phyloP scores from a whole-genome alignment of 2,797 vertebrate genomes.

The Channallabes apus region DNA sequence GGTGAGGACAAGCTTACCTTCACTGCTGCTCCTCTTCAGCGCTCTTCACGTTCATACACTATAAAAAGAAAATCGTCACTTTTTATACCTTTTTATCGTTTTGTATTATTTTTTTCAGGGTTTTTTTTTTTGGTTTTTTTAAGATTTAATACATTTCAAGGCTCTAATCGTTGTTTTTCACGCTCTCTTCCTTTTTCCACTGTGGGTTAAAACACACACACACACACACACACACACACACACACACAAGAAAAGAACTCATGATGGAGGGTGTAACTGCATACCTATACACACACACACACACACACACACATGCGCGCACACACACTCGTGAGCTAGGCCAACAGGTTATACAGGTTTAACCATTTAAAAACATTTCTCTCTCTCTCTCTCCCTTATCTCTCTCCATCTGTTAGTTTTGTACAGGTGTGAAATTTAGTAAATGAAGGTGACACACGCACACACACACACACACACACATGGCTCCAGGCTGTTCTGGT shows the following conservation, averaged over 20 bases:
- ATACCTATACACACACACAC: conserved; percentile 35
- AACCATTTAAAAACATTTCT: conserved; percentile 13
- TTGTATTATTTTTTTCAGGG: background rate
- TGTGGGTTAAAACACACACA: background rate
- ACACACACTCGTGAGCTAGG: conserved; percentile 26
- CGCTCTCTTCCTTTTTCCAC: background rate
- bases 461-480: no score
- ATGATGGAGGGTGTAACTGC: conserved; percentile 41
- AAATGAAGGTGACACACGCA: background rate
- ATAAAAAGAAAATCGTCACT: background rate
- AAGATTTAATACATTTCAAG: background rate
- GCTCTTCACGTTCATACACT: background rate
- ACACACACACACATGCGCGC: conserved; percentile 23
- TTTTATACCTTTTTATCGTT: no score
- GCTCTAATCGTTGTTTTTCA: background rate
- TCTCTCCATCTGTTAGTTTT: background rate
- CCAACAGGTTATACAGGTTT: conserved; percentile 47
- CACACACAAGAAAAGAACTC: conserved; percentile 6
- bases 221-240: background rate
- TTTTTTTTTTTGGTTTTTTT: background rate
- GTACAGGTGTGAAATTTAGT: background rate
- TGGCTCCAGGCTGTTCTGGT: background rate
- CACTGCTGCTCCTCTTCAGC: background rate
- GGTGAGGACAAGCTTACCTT: background rate
- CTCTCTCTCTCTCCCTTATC: background rate